Percentiles rank a stretch among this genome's conserved stretches.
phyloP scores from a whole-genome alignment of 1,140 invertebrate genomes.

The Ganaspis sp. region DNA sequence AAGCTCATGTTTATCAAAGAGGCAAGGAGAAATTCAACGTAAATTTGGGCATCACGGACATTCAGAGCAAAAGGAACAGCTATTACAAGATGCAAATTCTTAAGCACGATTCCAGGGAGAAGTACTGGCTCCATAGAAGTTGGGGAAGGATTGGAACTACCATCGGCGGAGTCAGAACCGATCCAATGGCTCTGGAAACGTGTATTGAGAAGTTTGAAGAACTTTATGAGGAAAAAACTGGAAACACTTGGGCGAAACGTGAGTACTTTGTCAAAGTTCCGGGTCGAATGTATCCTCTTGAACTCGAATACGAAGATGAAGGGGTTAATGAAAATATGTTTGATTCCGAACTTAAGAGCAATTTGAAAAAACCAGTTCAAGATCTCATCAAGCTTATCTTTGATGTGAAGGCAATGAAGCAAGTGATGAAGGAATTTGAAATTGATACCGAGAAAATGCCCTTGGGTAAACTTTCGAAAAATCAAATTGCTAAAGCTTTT shows the following conservation, averaged over 20 bases:
- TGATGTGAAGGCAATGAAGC: constrained; percentile 94
- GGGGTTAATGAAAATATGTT: constrained; percentile 62
- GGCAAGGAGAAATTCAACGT: constrained; percentile 83
- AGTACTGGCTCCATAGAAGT: constrained; percentile 90
- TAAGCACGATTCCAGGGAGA: constrained; percentile 82
- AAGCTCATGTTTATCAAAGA: constrained; percentile 87
- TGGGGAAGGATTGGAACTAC: constrained; percentile 97
- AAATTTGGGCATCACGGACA: constrained; percentile 90
- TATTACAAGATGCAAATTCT: constrained; percentile 97
- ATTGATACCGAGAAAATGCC: constrained; percentile 98
- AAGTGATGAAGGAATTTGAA: constrained; percentile 95
- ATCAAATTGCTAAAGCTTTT: constrained; percentile 93
- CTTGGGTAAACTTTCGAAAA: constrained; percentile 94
- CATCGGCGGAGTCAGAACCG: constrained; percentile 89
- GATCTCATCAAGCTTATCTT: constrained; percentile 92
- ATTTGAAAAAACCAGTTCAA: constrained; percentile 87
- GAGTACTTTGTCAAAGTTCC: constrained; percentile 88
- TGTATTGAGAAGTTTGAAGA: constrained; percentile 83
- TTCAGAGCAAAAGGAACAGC: constrained; percentile 92
- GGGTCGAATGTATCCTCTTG: constrained; percentile 91
- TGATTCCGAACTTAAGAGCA: constrained; percentile 77
- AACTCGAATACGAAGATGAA: constrained; percentile 89
- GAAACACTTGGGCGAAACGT: constrained; percentile 85
- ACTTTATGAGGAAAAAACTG: constrained; percentile 89
- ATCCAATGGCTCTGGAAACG: constrained; percentile 78